These are phyloP conservation scores for Lipophrys pholis DNA, from an alignment of 2,113 vertebrate genomes.

Conservation along the genomic window DNA sequence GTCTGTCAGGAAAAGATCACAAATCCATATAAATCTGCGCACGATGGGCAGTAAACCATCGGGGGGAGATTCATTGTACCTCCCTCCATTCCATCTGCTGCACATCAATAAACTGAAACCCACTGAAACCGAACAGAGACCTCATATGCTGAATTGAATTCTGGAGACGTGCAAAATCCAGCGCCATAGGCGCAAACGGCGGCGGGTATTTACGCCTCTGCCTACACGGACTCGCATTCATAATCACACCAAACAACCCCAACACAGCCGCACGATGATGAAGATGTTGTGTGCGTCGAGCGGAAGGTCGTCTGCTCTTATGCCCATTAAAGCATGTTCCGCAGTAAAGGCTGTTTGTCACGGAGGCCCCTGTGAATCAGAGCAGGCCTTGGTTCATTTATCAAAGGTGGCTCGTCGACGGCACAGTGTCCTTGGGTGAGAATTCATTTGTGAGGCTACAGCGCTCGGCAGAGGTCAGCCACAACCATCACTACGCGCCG, in stretches of 20 bases:
- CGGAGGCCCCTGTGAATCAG: slow-evolving; percentile 51
- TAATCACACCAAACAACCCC: not conserved
- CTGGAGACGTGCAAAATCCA: no score
- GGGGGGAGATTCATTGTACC: not conserved
- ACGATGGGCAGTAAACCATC: not conserved
- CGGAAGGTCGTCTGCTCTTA: slow-evolving; percentile 59
- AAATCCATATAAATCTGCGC: not conserved
- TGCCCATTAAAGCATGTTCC: slow-evolving; percentile 61
- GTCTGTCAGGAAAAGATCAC: not conserved
- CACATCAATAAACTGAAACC: slow-evolving; percentile 13
- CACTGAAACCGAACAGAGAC: slow-evolving; percentile 12
- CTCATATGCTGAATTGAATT: slow-evolving; percentile 2
- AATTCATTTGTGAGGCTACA: slow-evolving; percentile 40
- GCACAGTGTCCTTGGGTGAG: slow-evolving; percentile 53
- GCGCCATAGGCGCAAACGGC: no score
- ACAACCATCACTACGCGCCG: not conserved
- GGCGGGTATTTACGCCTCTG: no score
- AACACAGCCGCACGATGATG: slow-evolving; percentile 39
- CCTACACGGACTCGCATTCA: not conserved
- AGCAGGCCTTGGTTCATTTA: slow-evolving; percentile 61
- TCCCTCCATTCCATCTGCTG: not conserved
- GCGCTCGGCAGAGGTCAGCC: slow-evolving; percentile 35
- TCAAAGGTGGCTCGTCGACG: slow-evolving; percentile 49
- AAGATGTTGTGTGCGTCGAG: slow-evolving; percentile 53
- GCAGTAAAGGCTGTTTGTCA: slow-evolving; percentile 58